Conservation (phyloP, 2,888 invertebrate species). For the Dynastes tityus region DNA sequence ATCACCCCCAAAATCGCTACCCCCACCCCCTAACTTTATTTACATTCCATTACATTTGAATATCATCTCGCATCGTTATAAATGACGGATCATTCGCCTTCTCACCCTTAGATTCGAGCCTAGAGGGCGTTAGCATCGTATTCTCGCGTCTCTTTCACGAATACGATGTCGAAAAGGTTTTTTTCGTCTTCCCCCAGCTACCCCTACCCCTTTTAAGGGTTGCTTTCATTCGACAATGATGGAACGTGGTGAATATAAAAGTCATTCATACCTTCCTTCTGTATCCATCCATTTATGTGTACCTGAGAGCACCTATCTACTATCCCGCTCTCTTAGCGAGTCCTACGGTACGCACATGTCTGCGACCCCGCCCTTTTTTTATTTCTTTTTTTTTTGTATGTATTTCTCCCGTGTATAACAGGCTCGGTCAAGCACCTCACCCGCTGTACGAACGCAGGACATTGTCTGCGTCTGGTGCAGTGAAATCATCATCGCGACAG, state of each 20-base stretch:
- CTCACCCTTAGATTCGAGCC: background rate
- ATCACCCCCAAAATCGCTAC: too few relatives aligned
- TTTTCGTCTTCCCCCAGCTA: background rate
- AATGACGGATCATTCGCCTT: background rate
- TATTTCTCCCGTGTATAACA: background rate
- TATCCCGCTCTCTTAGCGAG: background rate
- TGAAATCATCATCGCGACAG: too few relatives aligned
- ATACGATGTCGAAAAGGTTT: too few relatives aligned
- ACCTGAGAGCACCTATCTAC: background rate
- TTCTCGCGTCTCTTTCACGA: background rate
- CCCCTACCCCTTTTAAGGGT: background rate
- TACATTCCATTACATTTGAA: too few relatives aligned
- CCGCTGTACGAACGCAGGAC: background rate
- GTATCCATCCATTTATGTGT: background rate
- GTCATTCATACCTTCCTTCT: constrained; percentile 1
- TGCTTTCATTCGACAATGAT: background rate
- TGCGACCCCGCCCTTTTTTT: constrained; percentile 15
- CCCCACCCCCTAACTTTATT: too few relatives aligned
- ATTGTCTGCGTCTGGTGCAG: background rate
- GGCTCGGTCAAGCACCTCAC: constrained; percentile 6
- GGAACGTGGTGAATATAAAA: background rate
- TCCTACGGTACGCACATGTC: constrained; percentile 1
- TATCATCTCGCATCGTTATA: too few relatives aligned
- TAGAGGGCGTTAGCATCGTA: background rate
- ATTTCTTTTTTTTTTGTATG: background rate